These are phyloP conservation scores for Labeo calbasu DNA, from an alignment of 2,797 vertebrate genomes.

Conservation along the genomic window DNA sequence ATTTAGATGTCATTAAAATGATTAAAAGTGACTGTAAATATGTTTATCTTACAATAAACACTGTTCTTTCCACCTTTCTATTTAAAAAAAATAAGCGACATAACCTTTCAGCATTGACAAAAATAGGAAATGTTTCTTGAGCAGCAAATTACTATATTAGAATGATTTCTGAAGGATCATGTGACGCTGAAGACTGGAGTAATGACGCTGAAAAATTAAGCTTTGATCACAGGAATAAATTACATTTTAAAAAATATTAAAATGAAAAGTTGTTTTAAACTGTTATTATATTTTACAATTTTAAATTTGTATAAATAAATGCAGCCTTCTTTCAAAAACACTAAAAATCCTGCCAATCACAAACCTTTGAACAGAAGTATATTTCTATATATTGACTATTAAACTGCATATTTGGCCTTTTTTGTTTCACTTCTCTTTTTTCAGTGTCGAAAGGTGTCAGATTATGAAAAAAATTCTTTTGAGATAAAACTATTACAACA, in stretches of 20 bases:
- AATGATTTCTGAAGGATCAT: conserved; percentile 5
- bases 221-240: background rate
- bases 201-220: background rate
- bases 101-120: background rate
- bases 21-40: no score
- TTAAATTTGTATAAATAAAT: background rate
- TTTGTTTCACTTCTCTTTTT: background rate
- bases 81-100: background rate
- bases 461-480: background rate
- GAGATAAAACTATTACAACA: background rate
- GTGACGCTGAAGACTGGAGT: background rate
- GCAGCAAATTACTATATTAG: background rate
- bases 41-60: no score
- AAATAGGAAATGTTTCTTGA: background rate
- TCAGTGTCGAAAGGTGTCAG: background rate
- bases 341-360: background rate
- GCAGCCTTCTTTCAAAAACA: background rate
- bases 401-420: background rate
- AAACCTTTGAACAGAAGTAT: background rate
- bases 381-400: background rate
- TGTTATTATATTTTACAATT: background rate
- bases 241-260: background rate
- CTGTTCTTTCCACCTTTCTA: no score
- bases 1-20: background rate
- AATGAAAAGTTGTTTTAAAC: background rate